phyloP scores from a whole-genome alignment of 1,140 invertebrate genomes.

The Nixonia krombeini region DNA sequence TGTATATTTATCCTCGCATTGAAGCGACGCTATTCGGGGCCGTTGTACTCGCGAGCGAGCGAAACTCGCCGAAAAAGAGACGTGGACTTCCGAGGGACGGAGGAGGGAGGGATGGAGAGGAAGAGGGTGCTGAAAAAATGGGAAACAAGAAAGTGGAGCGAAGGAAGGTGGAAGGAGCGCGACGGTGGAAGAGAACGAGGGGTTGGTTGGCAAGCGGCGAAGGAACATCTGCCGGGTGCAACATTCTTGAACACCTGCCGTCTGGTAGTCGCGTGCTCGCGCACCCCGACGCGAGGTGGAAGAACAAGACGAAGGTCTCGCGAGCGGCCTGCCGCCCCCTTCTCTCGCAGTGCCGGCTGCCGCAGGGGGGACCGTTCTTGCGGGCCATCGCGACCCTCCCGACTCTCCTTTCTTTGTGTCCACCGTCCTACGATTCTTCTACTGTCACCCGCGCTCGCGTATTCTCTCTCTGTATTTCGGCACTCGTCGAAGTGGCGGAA shows the following conservation, averaged over 20 bases:
- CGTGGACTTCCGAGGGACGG: conserved; percentile 4
- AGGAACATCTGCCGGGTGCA: conserved; percentile 66
- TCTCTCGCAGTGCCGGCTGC: neutral
- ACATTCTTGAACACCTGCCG: conserved; percentile 66
- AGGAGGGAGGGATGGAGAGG: conserved; percentile 11
- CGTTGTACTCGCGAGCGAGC: conserved; percentile 6
- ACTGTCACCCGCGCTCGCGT: no score
- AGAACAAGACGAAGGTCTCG: conserved; percentile 13
- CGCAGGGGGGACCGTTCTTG: neutral
- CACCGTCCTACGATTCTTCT: no score
- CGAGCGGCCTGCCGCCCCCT: neutral
- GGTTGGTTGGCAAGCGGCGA: conserved; percentile 29
- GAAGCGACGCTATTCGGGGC: neutral
- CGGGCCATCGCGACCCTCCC: no score
- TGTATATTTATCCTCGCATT: conserved; percentile 6
- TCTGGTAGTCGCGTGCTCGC: conserved; percentile 65
- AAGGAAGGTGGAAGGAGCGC: conserved; percentile 17
- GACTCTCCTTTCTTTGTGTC: no score
- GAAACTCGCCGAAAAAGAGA: conserved; percentile 12
- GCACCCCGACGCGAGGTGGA: conserved; percentile 38
- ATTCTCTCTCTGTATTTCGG: no score
- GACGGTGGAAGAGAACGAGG: conserved; percentile 31
- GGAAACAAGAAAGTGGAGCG: conserved; percentile 19
- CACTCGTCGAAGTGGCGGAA: no score
- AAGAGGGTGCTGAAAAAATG: conserved; percentile 14